Conservation (phyloP, 2,797 vertebrate genomes). For the Dicrostonyx torquatus region DNA sequence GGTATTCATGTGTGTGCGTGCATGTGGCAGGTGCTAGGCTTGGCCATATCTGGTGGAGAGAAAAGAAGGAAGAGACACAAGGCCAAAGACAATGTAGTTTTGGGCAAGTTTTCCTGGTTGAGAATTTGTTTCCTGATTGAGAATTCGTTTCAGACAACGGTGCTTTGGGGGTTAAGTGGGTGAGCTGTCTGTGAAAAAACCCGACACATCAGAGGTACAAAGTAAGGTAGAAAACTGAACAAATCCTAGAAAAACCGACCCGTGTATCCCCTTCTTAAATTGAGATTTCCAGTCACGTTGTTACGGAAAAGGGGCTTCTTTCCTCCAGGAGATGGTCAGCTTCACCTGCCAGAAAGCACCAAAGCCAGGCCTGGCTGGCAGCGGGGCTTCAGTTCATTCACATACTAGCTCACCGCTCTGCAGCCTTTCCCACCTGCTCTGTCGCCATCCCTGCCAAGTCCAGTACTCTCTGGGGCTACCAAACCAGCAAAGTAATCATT, state of each 20-base stretch:
- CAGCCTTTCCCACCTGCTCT: not conserved
- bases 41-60: not conserved
- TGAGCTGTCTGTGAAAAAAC: not conserved
- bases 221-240: not conserved
- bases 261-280: not conserved
- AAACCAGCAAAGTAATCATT: not conserved
- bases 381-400: not conserved
- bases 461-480: not conserved
- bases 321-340: not conserved
- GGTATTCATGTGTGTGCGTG: not conserved
- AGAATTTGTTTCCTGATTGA: slow-evolving; percentile 3
- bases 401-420: not conserved
- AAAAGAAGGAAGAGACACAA: not conserved
- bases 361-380: not conserved
- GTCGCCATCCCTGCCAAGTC: not conserved
- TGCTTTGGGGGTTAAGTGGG: not conserved
- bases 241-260: not conserved
- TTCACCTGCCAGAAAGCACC: not conserved
- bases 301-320: not conserved
- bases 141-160: not conserved
- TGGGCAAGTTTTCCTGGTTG: slow-evolving; percentile 56
- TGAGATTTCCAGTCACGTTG: not conserved
- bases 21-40: not conserved
- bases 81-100: not conserved
- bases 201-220: not conserved